Conservation (phyloP, 2,113 vertebrate genomes). For the Marmota monax region DNA sequence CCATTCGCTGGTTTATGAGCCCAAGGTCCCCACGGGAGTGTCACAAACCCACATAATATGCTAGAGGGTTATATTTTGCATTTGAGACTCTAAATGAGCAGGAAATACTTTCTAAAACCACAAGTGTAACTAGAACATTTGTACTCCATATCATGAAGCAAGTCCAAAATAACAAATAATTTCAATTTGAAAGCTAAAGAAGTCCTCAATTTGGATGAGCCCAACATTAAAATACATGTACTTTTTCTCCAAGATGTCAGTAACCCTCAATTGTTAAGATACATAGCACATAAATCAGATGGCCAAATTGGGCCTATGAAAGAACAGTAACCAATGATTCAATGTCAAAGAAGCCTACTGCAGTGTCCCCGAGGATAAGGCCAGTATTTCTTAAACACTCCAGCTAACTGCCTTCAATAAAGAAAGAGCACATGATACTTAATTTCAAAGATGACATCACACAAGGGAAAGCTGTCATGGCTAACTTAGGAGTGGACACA, state of each 20-base stretch:
- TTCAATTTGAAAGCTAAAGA: slow-evolving; percentile 71
- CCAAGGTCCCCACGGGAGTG: slow-evolving; percentile 81
- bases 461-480: background rate
- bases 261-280: slow-evolving; percentile 60
- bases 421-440: slow-evolving; percentile 69
- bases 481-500: slow-evolving; percentile 37
- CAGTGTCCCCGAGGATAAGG: slow-evolving; percentile 73
- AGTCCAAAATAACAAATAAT: slow-evolving; percentile 69
- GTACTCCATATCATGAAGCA: slow-evolving; percentile 46
- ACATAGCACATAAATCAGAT: slow-evolving; percentile 80
- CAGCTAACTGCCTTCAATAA: slow-evolving; percentile 79
- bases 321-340: slow-evolving; percentile 81
- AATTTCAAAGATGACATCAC: slow-evolving; percentile 78
- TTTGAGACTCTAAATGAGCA: slow-evolving; percentile 76
- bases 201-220: slow-evolving; percentile 23
- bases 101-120: slow-evolving; percentile 73
- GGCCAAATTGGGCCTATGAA: slow-evolving; percentile 80
- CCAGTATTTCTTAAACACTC: slow-evolving; percentile 80
- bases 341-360: slow-evolving; percentile 76
- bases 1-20: slow-evolving; percentile 84
- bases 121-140: slow-evolving; percentile 68
- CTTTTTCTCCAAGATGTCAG: slow-evolving; percentile 56
- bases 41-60: slow-evolving; percentile 82
- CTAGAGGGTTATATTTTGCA: slow-evolving; percentile 73
- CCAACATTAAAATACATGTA: slow-evolving; percentile 56